Evolutionary conservation across 2,888 invertebrate genomes (phyloP).

Genomic region (Oxycera nigricornis): DNA sequence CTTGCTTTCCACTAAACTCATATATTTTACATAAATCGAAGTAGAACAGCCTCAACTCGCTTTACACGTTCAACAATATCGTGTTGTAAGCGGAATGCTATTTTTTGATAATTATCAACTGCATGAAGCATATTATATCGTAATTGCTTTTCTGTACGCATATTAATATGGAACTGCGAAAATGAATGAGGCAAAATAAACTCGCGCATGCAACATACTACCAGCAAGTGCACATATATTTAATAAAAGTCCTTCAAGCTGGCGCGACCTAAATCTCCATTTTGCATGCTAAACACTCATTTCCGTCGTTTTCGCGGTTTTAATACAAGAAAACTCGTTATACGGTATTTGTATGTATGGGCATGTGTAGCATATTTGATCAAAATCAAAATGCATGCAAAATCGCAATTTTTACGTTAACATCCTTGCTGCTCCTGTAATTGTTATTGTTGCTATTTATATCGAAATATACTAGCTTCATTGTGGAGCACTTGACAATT

Average conservation of each 20-base stretch:
- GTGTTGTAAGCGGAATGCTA: not conserved
- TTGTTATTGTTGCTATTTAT: not conserved
- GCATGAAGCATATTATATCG: conserved; percentile 13
- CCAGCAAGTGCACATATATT: not conserved
- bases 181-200: not conserved
- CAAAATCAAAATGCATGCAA: conserved; percentile 13
- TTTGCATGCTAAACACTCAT: conserved; percentile 25
- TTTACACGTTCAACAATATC: not conserved
- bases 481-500: conserved; percentile 13
- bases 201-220: not conserved
- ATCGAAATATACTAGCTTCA: not conserved
- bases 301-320: conserved; percentile 5
- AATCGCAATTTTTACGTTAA: conserved; percentile 8
- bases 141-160: conserved; percentile 2
- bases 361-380: not conserved
- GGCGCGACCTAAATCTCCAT: conserved; percentile 11
- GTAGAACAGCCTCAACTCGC: not conserved
- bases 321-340: conserved; percentile 16
- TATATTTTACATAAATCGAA: not conserved
- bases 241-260: not conserved
- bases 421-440: not conserved
- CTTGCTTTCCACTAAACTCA: not conserved
- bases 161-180: not conserved
- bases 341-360: not conserved
- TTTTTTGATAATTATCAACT: conserved; percentile 16